Conservation (phyloP, 2,113 vertebrate species). For the Physeter macrocephalus region DNA sequence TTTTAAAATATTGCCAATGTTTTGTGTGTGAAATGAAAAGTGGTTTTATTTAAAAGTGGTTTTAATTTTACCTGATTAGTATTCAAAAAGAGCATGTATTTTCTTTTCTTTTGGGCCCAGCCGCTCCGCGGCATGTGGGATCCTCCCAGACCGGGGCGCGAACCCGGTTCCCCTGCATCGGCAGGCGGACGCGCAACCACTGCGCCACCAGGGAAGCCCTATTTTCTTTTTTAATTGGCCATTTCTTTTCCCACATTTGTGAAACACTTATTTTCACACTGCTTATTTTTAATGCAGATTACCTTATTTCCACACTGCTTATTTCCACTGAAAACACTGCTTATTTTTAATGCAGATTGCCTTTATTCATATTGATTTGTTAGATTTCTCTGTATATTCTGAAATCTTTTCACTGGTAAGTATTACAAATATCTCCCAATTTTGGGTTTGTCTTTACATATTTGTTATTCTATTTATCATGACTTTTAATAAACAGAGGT, state of each 20-base stretch:
- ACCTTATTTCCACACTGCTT: no score
- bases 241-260: background rate
- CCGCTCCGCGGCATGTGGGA: no score
- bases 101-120: no score
- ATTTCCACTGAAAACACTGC: no score
- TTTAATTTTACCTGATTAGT: background rate
- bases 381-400: background rate
- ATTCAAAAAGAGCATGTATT: background rate
- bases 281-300: background rate
- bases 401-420: background rate
- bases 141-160: no score
- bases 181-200: no score
- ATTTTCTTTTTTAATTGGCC: background rate
- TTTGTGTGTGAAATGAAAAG: background rate
- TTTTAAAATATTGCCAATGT: background rate
- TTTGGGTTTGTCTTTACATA: background rate
- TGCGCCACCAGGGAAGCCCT: no score
- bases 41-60: background rate
- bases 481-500: background rate
- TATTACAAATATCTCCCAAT: background rate
- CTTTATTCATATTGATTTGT: background rate
- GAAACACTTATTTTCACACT: background rate
- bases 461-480: background rate
- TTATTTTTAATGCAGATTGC: background rate
- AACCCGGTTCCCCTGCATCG: no score